These are phyloP conservation scores for Drosophila auraria DNA, from an alignment of 1,140 invertebrate species.

Conservation along the genomic window DNA sequence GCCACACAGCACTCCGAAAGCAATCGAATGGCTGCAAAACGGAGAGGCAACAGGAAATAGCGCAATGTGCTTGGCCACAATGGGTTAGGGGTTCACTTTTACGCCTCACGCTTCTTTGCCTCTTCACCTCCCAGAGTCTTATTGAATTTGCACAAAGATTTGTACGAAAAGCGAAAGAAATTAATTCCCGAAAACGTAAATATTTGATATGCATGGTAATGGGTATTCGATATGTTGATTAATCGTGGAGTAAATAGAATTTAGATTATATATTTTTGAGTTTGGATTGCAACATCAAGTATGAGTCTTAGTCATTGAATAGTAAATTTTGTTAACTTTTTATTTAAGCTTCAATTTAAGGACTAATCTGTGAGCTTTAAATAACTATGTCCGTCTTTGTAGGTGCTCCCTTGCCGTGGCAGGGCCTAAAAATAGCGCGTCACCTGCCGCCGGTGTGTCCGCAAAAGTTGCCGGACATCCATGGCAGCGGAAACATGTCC, in stretches of 20 bases:
- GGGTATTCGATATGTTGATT: too few relatives aligned
- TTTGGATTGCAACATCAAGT: background rate
- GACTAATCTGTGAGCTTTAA: background rate
- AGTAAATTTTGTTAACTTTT: too few relatives aligned
- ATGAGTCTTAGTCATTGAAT: background rate
- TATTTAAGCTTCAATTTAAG: background rate
- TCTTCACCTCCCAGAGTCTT: background rate
- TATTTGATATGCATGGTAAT: background rate
- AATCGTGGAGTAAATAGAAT: too few relatives aligned
- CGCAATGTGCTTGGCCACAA: constrained; percentile 20
- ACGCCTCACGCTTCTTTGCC: background rate
- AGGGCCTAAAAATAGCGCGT: constrained; percentile 89
- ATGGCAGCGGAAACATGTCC: constrained; percentile 83
- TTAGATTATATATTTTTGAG: too few relatives aligned
- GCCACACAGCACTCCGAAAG: constrained; percentile 47
- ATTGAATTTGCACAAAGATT: background rate
- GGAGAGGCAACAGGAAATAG: constrained; percentile 3
- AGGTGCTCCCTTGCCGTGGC: constrained; percentile 90
- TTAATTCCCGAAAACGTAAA: background rate
- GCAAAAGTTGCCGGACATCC: constrained; percentile 89
- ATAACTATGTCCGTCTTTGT: constrained; percentile 19
- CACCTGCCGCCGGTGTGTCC: constrained; percentile 94
- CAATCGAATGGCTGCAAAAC: constrained; percentile 60
- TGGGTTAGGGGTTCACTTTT: constrained; percentile 10
- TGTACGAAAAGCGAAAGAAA: background rate